Conservation (phyloP, 2,797 vertebrate genomes). For the Merluccius polli region DNA sequence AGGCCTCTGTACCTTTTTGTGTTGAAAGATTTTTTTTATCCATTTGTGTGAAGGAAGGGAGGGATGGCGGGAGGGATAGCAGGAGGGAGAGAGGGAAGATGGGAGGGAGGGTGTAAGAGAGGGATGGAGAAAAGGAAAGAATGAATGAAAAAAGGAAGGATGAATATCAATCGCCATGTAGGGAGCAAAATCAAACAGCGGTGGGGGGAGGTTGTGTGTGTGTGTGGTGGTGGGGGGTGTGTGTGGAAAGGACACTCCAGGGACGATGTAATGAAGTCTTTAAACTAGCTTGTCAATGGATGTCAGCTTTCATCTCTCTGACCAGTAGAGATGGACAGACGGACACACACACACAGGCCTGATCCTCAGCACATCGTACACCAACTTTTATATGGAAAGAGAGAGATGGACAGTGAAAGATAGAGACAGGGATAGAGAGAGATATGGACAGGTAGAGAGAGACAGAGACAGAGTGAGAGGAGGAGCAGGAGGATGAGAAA, state of each 20-base stretch:
- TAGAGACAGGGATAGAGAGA: too few relatives aligned
- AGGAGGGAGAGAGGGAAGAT: neutral
- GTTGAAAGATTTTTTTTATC: too few relatives aligned
- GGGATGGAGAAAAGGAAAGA: neutral
- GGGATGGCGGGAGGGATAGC: too few relatives aligned
- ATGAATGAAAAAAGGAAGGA: neutral
- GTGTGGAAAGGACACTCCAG: constrained; percentile 15
- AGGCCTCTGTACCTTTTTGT: too few relatives aligned
- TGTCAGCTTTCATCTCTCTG: constrained; percentile 37
- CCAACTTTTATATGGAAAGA: neutral
- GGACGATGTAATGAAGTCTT: constrained; percentile 55
- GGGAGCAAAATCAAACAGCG: neutral
- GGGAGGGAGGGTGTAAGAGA: neutral
- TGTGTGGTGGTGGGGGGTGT: neutral
- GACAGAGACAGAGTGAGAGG: too few relatives aligned
- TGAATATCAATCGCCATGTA: neutral
- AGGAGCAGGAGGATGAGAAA: neutral
- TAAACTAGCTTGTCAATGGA: constrained; percentile 60
- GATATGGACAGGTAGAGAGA: too few relatives aligned
- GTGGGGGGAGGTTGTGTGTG: neutral
- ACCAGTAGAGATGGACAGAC: constrained; percentile 5
- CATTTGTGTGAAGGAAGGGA: too few relatives aligned
- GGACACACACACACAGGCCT: neutral
- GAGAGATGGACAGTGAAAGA: neutral
- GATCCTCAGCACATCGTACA: neutral